phyloP scores from a whole-genome alignment of 2,797 vertebrate genomes.

The Phylloscopus collybita region DNA sequence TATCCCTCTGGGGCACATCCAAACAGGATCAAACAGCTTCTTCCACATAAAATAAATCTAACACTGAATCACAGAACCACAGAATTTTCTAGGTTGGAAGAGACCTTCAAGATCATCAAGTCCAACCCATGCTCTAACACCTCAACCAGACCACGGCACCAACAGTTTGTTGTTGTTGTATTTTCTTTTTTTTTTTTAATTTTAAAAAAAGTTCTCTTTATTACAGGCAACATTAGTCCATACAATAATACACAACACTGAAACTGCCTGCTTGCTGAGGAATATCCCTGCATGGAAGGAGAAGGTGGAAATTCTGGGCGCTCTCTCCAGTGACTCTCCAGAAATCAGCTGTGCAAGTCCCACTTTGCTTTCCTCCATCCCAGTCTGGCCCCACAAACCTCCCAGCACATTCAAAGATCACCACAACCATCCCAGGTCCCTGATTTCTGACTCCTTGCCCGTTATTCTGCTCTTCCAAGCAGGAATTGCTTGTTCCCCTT shows the following conservation, averaged over 20 bases:
- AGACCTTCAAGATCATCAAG: too few relatives aligned
- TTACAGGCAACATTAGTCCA: too few relatives aligned
- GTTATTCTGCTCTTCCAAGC: conserved; percentile 33
- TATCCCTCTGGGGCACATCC: background rate
- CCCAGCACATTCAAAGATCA: conserved; percentile 22
- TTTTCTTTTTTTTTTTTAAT: too few relatives aligned
- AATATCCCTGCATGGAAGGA: background rate
- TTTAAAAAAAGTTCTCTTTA: too few relatives aligned
- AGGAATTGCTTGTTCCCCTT: conserved; percentile 49
- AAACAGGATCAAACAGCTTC: background rate
- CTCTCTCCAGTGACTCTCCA: background rate
- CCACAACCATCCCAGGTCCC: background rate
- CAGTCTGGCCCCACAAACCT: background rate
- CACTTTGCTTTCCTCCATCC: background rate
- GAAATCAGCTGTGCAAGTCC: background rate
- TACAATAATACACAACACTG: too few relatives aligned
- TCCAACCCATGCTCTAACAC: too few relatives aligned
- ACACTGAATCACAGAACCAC: too few relatives aligned
- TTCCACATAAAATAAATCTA: background rate
- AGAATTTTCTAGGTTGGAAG: too few relatives aligned
- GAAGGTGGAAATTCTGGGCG: background rate
- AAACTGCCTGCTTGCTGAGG: background rate
- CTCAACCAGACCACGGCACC: too few relatives aligned
- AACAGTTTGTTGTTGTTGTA: too few relatives aligned
- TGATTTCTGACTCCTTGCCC: conserved; percentile 51